These are phyloP conservation scores for Stenurella melanura DNA, from an alignment of 2,888 invertebrate genomes.

Conservation along the genomic window DNA sequence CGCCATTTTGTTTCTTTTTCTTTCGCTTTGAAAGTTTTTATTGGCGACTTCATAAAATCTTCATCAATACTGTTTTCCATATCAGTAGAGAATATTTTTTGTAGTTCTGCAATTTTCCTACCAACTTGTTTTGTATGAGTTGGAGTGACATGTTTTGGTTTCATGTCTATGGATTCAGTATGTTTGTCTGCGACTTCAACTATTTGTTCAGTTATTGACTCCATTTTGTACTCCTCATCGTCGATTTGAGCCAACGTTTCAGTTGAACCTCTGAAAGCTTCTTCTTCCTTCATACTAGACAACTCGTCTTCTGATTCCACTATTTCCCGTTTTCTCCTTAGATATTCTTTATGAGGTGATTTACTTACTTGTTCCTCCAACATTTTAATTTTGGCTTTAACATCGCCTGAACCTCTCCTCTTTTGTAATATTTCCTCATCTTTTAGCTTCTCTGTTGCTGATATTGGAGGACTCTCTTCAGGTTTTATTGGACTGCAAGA, in stretches of 20 bases:
- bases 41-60: conserved; percentile 50
- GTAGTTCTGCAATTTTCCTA: conserved; percentile 74
- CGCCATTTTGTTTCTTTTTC: conserved; percentile 47
- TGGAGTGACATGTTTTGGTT: conserved; percentile 59
- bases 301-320: conserved; percentile 72
- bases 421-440: conserved; percentile 70
- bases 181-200: conserved; percentile 54
- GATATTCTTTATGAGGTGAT: conserved; percentile 68
- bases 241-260: conserved; percentile 71
- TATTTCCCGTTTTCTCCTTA: conserved; percentile 66
- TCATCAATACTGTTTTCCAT: conserved; percentile 53
- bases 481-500: conserved; percentile 75
- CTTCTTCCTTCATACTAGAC: conserved; percentile 72
- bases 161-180: conserved; percentile 48
- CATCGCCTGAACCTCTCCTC: conserved; percentile 74
- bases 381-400: conserved; percentile 76
- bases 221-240: conserved; percentile 67
- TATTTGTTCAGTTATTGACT: conserved; percentile 57
- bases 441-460: conserved; percentile 61
- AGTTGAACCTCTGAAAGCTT: conserved; percentile 68
- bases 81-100: conserved; percentile 72
- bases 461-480: conserved; percentile 64
- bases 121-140: conserved; percentile 70
- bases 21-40: conserved; percentile 50
- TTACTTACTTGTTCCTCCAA: conserved; percentile 74